phyloP scores from a whole-genome alignment of 2,113 vertebrate species.

The Halichoerus grypus region DNA sequence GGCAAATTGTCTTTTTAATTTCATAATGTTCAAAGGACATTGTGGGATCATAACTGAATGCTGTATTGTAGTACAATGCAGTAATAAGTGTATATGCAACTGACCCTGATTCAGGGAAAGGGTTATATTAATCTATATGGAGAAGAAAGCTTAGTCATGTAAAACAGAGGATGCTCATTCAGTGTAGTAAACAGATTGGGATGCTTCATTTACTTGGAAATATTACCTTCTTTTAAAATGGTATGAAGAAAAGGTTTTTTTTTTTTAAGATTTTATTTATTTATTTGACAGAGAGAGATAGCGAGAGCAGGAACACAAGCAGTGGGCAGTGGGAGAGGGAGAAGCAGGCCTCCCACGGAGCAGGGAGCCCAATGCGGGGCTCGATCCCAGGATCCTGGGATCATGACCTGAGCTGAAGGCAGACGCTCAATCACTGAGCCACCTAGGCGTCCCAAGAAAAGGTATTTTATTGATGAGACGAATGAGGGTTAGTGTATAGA shows the following conservation, averaged over 20 bases:
- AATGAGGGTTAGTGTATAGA: background rate
- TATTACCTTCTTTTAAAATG: conserved; percentile 23
- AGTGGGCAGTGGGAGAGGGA: too few species aligned
- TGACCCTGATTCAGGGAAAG: background rate
- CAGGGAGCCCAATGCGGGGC: too few species aligned
- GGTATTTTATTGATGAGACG: conserved; percentile 1
- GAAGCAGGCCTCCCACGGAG: too few species aligned
- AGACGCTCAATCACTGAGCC: too few species aligned
- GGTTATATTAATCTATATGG: background rate
- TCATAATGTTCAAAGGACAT: background rate
- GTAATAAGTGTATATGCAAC: background rate
- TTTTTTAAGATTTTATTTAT: too few species aligned
- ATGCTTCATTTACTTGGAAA: conserved; percentile 17
- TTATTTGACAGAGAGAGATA: too few species aligned
- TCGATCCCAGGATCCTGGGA: too few species aligned
- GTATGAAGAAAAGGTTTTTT: conserved; percentile 4
- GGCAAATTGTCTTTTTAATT: background rate
- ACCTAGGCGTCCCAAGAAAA: background rate
- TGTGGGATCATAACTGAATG: background rate
- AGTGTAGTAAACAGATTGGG: background rate
- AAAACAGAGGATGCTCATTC: conserved; percentile 34
- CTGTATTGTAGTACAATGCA: background rate
- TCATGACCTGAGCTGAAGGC: too few species aligned
- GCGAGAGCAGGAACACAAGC: too few species aligned
- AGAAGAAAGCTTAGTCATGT: conserved; percentile 15